Percentiles rank a stretch among this genome's conserved stretches.
Conservation (phyloP, 2,113 vertebrate genomes). For the Pungitius pungitius region DNA sequence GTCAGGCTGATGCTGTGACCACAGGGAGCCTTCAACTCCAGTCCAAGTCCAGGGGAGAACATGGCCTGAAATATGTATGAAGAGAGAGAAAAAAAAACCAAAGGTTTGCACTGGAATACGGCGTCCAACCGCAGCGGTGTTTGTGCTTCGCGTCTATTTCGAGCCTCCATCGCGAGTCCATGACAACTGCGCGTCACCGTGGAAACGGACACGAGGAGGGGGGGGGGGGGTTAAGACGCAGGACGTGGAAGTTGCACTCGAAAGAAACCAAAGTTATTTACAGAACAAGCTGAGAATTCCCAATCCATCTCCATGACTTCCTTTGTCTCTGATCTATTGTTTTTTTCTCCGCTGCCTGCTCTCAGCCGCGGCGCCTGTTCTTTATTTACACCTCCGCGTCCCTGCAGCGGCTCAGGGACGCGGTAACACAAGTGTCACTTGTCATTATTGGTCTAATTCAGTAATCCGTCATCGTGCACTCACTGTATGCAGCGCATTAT, state of each 20-base stretch:
- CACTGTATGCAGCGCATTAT: slow-evolving; percentile 81
- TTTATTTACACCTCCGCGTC: slow-evolving; percentile 80
- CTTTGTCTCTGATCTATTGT: slow-evolving; percentile 57
- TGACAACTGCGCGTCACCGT: slow-evolving; percentile 25
- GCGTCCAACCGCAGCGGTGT: background rate
- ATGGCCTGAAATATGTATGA: background rate
- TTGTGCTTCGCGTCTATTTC: slow-evolving; percentile 7
- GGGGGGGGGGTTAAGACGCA: too few species aligned
- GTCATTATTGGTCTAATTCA: slow-evolving; percentile 86
- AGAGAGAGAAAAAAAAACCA: background rate
- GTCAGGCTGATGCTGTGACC: slow-evolving; percentile 6
- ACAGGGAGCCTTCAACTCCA: background rate
- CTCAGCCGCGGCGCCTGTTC: slow-evolving; percentile 60
- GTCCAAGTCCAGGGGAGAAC: slow-evolving; percentile 12
- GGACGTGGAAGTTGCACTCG: slow-evolving; percentile 40
- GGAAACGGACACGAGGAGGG: slow-evolving; percentile 21
- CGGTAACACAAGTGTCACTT: slow-evolving; percentile 87
- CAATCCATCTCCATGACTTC: slow-evolving; percentile 69
- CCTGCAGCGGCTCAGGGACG: slow-evolving; percentile 78
- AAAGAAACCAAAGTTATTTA: slow-evolving; percentile 64
- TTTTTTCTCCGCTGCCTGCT: slow-evolving; percentile 26
- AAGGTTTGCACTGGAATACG: background rate
- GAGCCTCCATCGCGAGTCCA: slow-evolving; percentile 1
- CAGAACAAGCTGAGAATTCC: slow-evolving; percentile 59
- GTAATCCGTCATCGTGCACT: slow-evolving; percentile 84